These are phyloP conservation scores for Mareca penelope DNA, from an alignment of 2,797 vertebrate species.

Conservation along the genomic window DNA sequence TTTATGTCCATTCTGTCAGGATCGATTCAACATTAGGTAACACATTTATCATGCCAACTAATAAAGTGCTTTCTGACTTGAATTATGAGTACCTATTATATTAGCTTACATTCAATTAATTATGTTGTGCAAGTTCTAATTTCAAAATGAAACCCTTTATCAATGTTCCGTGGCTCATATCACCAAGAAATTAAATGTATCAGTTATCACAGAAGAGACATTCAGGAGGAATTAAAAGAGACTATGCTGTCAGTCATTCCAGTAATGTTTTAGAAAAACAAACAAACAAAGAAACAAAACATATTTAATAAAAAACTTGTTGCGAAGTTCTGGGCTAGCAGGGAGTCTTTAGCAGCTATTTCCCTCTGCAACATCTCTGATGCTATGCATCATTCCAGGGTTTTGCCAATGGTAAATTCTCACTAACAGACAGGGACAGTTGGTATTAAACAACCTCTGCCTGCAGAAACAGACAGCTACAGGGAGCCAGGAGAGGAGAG, in stretches of 20 bases:
- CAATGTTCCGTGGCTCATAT: constrained; percentile 40
- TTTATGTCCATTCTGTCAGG: background rate
- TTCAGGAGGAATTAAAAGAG: constrained; percentile 31
- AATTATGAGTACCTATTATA: constrained; percentile 64
- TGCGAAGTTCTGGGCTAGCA: background rate
- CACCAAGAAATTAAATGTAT: constrained; percentile 65
- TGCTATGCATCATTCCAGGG: background rate
- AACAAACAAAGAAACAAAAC: background rate
- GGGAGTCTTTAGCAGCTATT: background rate
- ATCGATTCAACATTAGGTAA: background rate
- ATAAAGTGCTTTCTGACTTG: constrained; percentile 53
- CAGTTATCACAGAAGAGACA: constrained; percentile 9
- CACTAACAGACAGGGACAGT: background rate
- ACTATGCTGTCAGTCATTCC: constrained; percentile 30
- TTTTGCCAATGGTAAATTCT: background rate
- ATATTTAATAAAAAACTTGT: background rate
- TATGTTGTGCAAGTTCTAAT: constrained; percentile 55
- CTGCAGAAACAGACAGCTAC: background rate
- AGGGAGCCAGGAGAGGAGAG: background rate
- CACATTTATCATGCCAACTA: constrained; percentile 41
- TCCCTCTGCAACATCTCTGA: background rate
- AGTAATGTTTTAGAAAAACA: constrained; percentile 30
- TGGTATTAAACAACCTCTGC: background rate
- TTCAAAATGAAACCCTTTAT: constrained; percentile 64
- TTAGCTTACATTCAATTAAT: constrained; percentile 69